A percentile compares a stretch with the other conserved stretches of the same genome.
Evolutionary conservation across 2,888 invertebrate genomes (phyloP).

Genomic region (Osmoderma eremita): DNA sequence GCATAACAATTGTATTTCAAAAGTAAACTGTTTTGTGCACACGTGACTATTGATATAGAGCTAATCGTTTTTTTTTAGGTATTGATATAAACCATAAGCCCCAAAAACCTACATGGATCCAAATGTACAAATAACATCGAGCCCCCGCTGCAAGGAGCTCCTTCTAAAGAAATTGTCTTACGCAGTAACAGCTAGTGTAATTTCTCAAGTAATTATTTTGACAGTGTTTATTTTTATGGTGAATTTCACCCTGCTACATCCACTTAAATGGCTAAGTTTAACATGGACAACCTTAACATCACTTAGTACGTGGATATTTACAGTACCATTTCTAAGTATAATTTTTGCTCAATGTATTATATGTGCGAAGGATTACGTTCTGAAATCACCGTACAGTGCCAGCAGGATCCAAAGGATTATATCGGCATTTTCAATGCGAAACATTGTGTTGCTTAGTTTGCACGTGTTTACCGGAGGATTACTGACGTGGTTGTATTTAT

Average conservation of each 20-base stretch:
- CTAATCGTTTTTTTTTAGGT: too few relatives aligned
- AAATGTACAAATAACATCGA: slow-evolving; percentile 40
- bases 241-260: slow-evolving; percentile 73
- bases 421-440: slow-evolving; percentile 71
- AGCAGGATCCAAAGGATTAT: slow-evolving; percentile 75
- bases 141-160: slow-evolving; percentile 66
- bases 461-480: slow-evolving; percentile 74
- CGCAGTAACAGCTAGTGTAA: slow-evolving; percentile 59
- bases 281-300: slow-evolving; percentile 70
- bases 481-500: slow-evolving; percentile 76
- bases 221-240: slow-evolving; percentile 63
- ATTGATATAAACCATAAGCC: too few relatives aligned
- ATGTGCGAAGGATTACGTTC: slow-evolving; percentile 75
- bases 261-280: slow-evolving; percentile 72
- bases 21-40: too few relatives aligned
- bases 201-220: slow-evolving; percentile 58
- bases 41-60: too few relatives aligned
- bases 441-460: slow-evolving; percentile 67
- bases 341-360: slow-evolving; percentile 78
- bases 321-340: slow-evolving; percentile 71
- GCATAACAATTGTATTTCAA: too few relatives aligned
- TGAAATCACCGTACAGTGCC: slow-evolving; percentile 69
- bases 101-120: slow-evolving; percentile 41
- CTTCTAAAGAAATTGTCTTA: slow-evolving; percentile 68
- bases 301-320: slow-evolving; percentile 73